These are phyloP conservation scores for Lithosia quadra DNA, from an alignment of 2,888 invertebrate species.

Conservation along the genomic window DNA sequence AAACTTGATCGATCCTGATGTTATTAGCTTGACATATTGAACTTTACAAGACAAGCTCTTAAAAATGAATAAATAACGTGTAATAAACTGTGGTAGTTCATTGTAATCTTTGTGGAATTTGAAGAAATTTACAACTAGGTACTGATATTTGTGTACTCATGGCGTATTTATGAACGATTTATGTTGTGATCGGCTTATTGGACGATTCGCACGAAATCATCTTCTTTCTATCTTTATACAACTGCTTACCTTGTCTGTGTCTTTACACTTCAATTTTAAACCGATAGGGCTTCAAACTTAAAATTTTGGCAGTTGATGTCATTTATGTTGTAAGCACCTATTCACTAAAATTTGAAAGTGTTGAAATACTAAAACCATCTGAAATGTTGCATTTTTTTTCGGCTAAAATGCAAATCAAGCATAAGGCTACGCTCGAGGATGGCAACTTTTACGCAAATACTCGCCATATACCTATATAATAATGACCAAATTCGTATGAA, in stretches of 20 bases:
- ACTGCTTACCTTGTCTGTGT: too few relatives aligned
- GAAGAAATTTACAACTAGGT: not conserved
- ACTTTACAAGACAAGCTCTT: slow-evolving; percentile 27
- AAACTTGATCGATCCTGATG: slow-evolving; percentile 62
- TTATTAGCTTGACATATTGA: slow-evolving; percentile 59
- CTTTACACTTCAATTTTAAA: too few relatives aligned
- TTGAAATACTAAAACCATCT: not conserved
- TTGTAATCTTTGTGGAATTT: not conserved
- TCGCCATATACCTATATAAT: not conserved
- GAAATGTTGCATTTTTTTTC: not conserved
- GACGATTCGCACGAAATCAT: too few relatives aligned
- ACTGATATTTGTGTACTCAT: not conserved
- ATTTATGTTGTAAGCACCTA: too few relatives aligned
- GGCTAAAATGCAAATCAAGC: not conserved
- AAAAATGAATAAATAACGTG: not conserved
- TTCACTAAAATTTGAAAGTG: too few relatives aligned
- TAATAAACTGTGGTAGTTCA: not conserved
- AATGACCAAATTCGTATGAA: not conserved
- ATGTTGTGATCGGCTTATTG: too few relatives aligned
- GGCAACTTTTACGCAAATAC: too few relatives aligned
- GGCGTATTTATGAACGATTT: not conserved
- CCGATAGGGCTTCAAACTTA: too few relatives aligned
- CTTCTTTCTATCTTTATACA: not conserved
- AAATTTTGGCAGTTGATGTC: too few relatives aligned
- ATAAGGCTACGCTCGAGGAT: too few relatives aligned